Evolutionary conservation across 2,888 invertebrate species (phyloP).

Genomic region (Stenodera caucasica): DNA sequence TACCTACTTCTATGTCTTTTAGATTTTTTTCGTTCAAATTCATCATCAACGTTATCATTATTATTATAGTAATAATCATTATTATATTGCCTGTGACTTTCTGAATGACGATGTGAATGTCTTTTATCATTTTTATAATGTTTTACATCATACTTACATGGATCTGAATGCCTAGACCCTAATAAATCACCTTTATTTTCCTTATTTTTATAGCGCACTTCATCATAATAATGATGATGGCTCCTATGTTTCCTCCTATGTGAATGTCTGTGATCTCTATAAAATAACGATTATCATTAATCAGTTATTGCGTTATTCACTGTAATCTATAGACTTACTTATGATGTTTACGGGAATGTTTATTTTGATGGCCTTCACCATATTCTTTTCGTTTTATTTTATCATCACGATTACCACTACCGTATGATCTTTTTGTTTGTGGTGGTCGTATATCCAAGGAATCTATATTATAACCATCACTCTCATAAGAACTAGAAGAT

Average conservation of each 20-base stretch:
- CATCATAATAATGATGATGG: conserved; percentile 2
- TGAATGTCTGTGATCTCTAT: not conserved
- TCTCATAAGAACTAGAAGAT: not conserved
- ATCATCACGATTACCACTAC: not conserved
- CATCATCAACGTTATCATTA: conserved; percentile 38
- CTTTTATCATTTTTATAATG: conserved; percentile 22
- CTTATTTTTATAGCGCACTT: not conserved
- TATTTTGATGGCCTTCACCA: not conserved
- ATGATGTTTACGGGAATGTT: conserved; percentile 1
- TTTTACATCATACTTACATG: conserved; percentile 27
- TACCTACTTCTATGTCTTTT: not conserved
- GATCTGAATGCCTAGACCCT: conserved; percentile 21
- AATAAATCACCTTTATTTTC: conserved; percentile 26
- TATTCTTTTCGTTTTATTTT: not conserved
- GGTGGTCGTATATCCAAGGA: not conserved
- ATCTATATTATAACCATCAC: not conserved
- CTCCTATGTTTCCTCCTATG: conserved; percentile 1
- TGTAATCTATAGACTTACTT: not conserved
- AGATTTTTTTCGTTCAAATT: conserved; percentile 76
- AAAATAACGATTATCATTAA: not conserved
- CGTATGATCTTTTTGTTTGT: not conserved
- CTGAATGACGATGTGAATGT: conserved; percentile 27
- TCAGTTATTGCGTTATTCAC: no score
- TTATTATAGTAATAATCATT: conserved; percentile 6
- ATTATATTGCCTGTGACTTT: conserved; percentile 20